Evolutionary conservation across 2,113 vertebrate species (phyloP).

Genomic region (Setophaga kirtlandii): DNA sequence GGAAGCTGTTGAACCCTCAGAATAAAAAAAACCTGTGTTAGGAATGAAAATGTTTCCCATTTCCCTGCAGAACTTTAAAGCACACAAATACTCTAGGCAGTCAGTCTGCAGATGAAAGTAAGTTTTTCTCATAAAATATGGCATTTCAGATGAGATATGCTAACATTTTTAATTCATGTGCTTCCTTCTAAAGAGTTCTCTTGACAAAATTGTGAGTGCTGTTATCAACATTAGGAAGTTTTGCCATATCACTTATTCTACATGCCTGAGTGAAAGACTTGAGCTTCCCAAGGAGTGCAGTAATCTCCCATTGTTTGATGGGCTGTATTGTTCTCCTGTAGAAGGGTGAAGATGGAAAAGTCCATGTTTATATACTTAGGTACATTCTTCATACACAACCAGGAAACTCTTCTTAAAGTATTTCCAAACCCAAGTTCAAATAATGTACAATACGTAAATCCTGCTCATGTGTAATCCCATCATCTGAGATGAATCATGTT

Average conservation of each 20-base stretch:
- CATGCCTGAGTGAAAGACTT: neutral
- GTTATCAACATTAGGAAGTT: slow-evolving; percentile 7
- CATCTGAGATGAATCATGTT: neutral
- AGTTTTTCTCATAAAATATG: neutral
- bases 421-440: slow-evolving; percentile 3
- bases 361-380: neutral
- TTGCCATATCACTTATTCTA: slow-evolving; percentile 4
- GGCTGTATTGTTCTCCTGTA: neutral
- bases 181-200: slow-evolving; percentile 34
- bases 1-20: slow-evolving; percentile 23
- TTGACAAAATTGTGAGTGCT: slow-evolving; percentile 24
- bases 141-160: neutral
- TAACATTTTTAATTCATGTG: slow-evolving; percentile 30
- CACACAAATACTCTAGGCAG: slow-evolving; percentile 7
- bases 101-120: neutral
- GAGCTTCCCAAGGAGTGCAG: slow-evolving; percentile 6
- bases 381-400: neutral
- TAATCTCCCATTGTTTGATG: neutral
- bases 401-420: slow-evolving; percentile 7
- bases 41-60: slow-evolving; percentile 52
- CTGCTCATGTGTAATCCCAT: accelerated
- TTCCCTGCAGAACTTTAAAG: slow-evolving; percentile 42
- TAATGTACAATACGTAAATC: neutral
- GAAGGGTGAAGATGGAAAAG: neutral
- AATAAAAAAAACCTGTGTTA: slow-evolving; percentile 41